A percentile compares a stretch with the other conserved stretches of the same genome.
These are phyloP conservation scores for Eira barbara DNA, from an alignment of 2,113 vertebrate species.

Conservation along the genomic window DNA sequence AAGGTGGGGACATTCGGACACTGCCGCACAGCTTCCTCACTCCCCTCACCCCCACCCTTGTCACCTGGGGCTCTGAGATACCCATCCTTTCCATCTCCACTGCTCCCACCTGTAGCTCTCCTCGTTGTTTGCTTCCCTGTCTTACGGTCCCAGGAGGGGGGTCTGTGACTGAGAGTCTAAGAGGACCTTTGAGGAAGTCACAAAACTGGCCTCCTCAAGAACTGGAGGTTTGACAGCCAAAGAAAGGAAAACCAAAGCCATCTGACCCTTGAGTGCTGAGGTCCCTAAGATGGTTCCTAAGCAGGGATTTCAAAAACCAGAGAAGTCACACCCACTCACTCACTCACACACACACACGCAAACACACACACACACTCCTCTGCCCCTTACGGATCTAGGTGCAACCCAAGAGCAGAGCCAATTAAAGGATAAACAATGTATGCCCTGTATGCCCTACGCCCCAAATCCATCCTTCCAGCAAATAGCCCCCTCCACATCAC, in stretches of 20 bases:
- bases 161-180: not conserved
- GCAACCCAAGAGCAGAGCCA: not conserved
- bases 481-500: conserved; percentile 67
- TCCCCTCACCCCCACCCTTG: not conserved
- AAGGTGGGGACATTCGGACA: not conserved
- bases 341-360: not conserved
- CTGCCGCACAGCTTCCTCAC: not conserved
- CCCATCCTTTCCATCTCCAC: not conserved
- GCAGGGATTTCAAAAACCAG: not conserved
- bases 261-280: not conserved
- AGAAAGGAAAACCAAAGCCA: not conserved
- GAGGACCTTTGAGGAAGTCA: conserved; percentile 9
- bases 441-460: not conserved
- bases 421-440: not conserved
- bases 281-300: not conserved
- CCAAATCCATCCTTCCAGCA: not conserved
- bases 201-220: not conserved
- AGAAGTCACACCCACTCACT: not conserved
- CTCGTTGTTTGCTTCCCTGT: not conserved
- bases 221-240: not conserved
- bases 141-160: not conserved
- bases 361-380: not conserved
- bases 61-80: not conserved
- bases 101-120: not conserved
- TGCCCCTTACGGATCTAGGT: not conserved